These are phyloP conservation scores for Eupithecia dodoneata DNA, from an alignment of 2,888 invertebrate genomes.

Conservation along the genomic window DNA sequence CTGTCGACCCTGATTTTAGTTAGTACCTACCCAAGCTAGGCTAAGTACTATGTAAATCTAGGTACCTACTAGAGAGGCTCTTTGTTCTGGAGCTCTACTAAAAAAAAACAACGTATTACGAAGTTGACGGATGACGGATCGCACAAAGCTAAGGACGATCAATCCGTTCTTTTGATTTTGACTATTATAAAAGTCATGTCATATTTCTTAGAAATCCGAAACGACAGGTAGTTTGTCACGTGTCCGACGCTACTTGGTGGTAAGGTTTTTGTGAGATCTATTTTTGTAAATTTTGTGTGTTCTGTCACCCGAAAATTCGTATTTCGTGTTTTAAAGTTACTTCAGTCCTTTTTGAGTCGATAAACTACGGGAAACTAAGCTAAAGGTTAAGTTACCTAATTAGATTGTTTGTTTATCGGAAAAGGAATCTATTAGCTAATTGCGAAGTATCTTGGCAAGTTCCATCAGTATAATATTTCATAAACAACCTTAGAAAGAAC, in stretches of 20 bases:
- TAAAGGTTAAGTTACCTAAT: neutral
- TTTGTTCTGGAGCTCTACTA: neutral
- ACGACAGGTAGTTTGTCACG: neutral
- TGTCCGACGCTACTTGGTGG: neutral
- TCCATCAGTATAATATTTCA: conserved; percentile 1
- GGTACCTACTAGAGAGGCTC: neutral
- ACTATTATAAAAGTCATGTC: neutral
- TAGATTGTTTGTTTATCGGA: conserved; percentile 6
- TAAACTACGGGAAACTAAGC: neutral
- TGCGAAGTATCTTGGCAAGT: conserved; percentile 4
- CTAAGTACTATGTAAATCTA: conserved; percentile 10
- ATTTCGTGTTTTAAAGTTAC: neutral
- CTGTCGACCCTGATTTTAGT: conserved; percentile 40
- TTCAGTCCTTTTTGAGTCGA: neutral
- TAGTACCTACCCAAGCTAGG: conserved; percentile 27
- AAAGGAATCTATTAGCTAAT: conserved; percentile 7
- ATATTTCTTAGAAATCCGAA: neutral
- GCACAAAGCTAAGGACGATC: neutral
- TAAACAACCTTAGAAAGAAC: conserved; percentile 4
- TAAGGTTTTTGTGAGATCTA: neutral
- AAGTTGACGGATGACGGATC: neutral
- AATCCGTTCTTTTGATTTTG: neutral
- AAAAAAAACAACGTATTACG: neutral
- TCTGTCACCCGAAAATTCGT: neutral
- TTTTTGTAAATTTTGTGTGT: neutral